Base-by-base conservation (phyloP, 2,113 vertebrate species). In the Gymnorhina tibicen region DNA sequence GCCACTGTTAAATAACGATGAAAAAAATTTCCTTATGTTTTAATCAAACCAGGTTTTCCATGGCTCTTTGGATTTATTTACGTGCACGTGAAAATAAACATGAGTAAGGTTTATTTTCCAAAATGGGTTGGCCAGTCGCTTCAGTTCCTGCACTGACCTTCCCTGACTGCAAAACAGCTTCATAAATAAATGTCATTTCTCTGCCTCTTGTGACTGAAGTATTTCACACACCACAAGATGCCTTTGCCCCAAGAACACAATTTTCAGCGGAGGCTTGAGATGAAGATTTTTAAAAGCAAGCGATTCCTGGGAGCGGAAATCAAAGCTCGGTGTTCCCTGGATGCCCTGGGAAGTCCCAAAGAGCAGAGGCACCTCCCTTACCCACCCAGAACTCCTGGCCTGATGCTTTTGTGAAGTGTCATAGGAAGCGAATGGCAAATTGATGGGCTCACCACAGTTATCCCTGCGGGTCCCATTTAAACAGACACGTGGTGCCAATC, bases 1-100 rank as follows among this genome's bases (percentile, higher is more conserved):
- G 39, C 33, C 22, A 53, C 32, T 46, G 10, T 18, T 13, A 63
- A 58, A 32, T 28, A 52, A 35, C 7, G 50, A 55, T 9, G 20
- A 77, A 41, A 8, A 46, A 47, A 5, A 14, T 2, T 2, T 28
- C 24, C 3, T 56, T 16, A 11, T 23, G 28, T 56, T 86, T 91
- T 14, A 41, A 27, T 17, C n/a, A 74, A 42, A n/a, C 0, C 3
- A 1, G 7, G 0, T 3, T 37, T 68, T 50, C 46, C 3, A 37
- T 53, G 58, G 14, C 8, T 47, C 9, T 64, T 60, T 18, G 21
- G 20, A 17, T 39, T 15, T 28, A 37, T 63, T 55, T 73, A 7
- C 12, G 12, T 24, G 10, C 16, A 10, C 0, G 2, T 20, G n/a
- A 64, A 76, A 24, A 16, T 24, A 27, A 72, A 72, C 7, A 11